A percentile compares a stretch with the other conserved stretches of the same genome.
These are phyloP conservation scores for Eubucco bourcierii DNA, from an alignment of 2,113 vertebrate species.

Conservation along the genomic window DNA sequence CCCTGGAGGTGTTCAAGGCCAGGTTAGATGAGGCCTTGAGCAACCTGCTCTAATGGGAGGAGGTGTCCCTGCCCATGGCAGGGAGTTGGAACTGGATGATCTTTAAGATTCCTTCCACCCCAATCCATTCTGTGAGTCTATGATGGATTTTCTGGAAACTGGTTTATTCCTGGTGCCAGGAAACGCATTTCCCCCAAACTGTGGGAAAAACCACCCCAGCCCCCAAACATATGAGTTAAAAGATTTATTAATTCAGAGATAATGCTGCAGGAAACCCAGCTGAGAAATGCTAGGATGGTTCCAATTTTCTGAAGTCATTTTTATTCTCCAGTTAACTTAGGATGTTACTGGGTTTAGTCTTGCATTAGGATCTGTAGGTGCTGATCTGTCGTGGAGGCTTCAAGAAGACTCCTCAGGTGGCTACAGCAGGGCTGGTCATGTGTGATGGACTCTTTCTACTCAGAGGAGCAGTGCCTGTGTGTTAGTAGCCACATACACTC, in stretches of 20 bases:
- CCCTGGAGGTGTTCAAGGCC: no score
- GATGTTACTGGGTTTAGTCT: background rate
- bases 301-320: background rate
- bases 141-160: background rate
- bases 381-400: background rate
- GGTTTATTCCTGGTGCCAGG: background rate
- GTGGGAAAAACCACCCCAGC: fast-evolving
- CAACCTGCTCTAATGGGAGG: no score
- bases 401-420: background rate
- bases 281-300: background rate
- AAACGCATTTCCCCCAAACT: background rate
- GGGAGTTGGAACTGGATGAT: no score
- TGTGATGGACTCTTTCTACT: background rate
- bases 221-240: background rate
- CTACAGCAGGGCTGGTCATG: background rate
- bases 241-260: background rate
- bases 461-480: background rate
- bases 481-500: background rate
- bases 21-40: no score
- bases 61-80: no score
- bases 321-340: background rate
- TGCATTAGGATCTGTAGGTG: background rate
- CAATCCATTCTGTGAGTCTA: no score
- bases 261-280: background rate
- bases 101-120: no score